A percentile compares a stretch with the other conserved stretches of the same genome.
Evolutionary conservation across 2,113 vertebrate genomes (phyloP).

Genomic region (Helogale parvula): DNA sequence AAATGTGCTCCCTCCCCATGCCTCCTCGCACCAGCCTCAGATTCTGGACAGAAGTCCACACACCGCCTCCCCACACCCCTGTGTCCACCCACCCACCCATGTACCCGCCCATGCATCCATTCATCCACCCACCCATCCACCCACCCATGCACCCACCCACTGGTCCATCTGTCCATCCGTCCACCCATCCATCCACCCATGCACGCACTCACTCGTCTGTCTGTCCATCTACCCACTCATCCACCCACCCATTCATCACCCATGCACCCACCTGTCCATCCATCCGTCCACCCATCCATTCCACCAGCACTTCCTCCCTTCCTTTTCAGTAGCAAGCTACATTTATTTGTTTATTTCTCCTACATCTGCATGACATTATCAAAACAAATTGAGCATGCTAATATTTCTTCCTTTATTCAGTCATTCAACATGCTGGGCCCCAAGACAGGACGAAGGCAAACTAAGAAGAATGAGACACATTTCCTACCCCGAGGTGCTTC

Average conservation of each 20-base stretch:
- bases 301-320: too few relatives aligned
- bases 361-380: not conserved
- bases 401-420: not conserved
- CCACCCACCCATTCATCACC: too few relatives aligned
- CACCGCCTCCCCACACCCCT: accelerated
- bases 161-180: accelerated
- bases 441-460: not conserved
- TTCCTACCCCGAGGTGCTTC: not conserved
- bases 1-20: accelerated
- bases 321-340: not conserved
- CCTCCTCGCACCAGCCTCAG: not conserved
- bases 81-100: too few relatives aligned
- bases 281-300: too few relatives aligned
- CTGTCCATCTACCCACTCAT: accelerated
- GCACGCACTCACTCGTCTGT: accelerated
- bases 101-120: accelerated
- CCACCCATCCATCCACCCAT: not conserved
- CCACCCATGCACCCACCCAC: too few relatives aligned
- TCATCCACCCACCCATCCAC: too few relatives aligned
- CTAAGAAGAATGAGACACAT: not conserved
- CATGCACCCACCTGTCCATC: too few relatives aligned
- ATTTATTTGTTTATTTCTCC: not conserved
- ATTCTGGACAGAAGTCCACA: not conserved
- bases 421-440: not conserved
- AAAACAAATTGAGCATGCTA: not conserved